These are phyloP conservation scores for Zygogramma bicolorata DNA, from an alignment of 2,888 invertebrate genomes.

Conservation along the genomic window DNA sequence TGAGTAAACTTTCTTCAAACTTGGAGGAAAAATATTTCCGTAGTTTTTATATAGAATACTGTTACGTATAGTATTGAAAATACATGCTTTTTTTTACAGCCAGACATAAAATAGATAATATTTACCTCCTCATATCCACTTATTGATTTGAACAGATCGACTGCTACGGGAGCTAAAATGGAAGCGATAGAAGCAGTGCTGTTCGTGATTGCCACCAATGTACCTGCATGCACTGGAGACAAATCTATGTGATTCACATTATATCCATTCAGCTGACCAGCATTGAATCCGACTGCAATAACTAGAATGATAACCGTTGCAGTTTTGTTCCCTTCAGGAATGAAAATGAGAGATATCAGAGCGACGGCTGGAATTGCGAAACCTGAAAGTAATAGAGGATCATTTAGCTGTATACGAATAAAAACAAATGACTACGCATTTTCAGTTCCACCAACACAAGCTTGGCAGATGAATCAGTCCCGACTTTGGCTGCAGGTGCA, in stretches of 20 bases:
- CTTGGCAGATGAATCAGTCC: too few species aligned
- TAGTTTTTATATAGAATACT: too few species aligned
- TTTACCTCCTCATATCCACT: constrained; percentile 5
- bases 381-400: constrained; percentile 51
- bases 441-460: too few species aligned
- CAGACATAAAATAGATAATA: too few species aligned
- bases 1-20: too few species aligned
- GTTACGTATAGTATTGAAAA: too few species aligned
- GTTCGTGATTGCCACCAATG: constrained; percentile 85
- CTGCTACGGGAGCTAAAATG: constrained; percentile 79
- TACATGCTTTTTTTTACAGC: too few species aligned
- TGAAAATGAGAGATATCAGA: constrained; percentile 72
- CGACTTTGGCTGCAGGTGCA: too few species aligned
- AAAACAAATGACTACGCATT: too few species aligned
- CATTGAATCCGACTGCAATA: constrained; percentile 78
- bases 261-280: constrained; percentile 75
- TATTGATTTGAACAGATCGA: constrained; percentile 69
- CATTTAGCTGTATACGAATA: too few species aligned
- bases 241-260: constrained; percentile 84
- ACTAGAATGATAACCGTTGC: constrained; percentile 75
- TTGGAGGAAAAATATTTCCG: too few species aligned
- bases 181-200: constrained; percentile 80
- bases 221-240: constrained; percentile 84
- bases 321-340: constrained; percentile 69
- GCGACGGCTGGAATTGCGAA: constrained; percentile 73